These are phyloP conservation scores for Macquaria australasica DNA, from an alignment of 2,113 vertebrate genomes.

Conservation along the genomic window DNA sequence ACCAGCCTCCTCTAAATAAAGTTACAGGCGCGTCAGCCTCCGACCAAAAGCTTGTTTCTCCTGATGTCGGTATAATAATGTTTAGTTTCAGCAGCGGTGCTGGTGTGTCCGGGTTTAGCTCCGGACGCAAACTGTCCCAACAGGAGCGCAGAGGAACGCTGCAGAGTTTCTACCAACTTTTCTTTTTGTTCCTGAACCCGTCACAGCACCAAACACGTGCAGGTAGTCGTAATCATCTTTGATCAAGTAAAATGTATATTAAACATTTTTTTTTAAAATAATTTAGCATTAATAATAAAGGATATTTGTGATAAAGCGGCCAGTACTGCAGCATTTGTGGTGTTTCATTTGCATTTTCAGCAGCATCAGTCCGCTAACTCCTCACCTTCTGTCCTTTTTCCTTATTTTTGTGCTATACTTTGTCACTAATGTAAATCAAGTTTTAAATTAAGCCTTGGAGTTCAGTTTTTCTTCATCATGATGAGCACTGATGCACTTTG, in stretches of 20 bases:
- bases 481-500: background rate
- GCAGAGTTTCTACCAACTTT: background rate
- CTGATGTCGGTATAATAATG: background rate
- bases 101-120: background rate
- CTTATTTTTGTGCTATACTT: background rate
- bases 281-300: background rate
- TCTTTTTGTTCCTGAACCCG: background rate
- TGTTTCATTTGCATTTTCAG: background rate
- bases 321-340: background rate
- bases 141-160: background rate
- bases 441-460: background rate
- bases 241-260: background rate
- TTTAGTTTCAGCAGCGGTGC: background rate
- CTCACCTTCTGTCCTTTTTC: background rate
- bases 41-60: background rate
- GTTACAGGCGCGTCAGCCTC: background rate
- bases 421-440: background rate
- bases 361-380: background rate
- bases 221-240: background rate
- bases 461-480: background rate
- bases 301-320: background rate
- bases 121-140: constrained; percentile 1
- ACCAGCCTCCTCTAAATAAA: background rate
- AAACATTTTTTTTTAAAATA: background rate
- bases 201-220: too few relatives aligned